These are phyloP conservation scores for Oscheius sp. DNA, from an alignment of 2,888 invertebrate genomes.

Conservation along the genomic window DNA sequence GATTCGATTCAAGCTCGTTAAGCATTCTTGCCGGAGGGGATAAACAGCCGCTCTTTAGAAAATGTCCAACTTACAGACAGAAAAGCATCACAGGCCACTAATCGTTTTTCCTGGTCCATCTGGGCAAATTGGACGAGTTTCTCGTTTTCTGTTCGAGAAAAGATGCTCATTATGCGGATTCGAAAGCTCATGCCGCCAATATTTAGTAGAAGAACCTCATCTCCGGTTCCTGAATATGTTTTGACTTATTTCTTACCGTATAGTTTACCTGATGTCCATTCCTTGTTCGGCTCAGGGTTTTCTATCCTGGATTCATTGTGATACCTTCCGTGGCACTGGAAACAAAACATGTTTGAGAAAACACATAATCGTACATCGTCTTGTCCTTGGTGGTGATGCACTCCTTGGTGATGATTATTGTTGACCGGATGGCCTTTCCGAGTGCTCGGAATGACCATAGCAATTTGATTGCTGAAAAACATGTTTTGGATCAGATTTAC, in stretches of 20 bases:
- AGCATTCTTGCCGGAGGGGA: no score
- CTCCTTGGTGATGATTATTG: constrained; percentile 2
- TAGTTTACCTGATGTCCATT: constrained; percentile 13
- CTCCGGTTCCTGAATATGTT: constrained; percentile 49
- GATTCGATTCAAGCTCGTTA: no score
- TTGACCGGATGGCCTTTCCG: constrained; percentile 51
- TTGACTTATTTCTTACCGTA: neutral
- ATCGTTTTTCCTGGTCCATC: constrained; percentile 52
- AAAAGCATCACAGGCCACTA: constrained; percentile 54
- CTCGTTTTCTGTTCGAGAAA: constrained; percentile 51
- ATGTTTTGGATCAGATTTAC: neutral
- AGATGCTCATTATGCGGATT: constrained; percentile 54
- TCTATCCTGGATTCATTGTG: constrained; percentile 5
- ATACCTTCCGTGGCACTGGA: constrained; percentile 6
- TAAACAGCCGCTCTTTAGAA: neutral
- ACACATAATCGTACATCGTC: constrained; percentile 10
- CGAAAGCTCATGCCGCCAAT: constrained; percentile 62
- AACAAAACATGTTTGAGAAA: neutral
- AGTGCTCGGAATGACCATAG: constrained; percentile 63
- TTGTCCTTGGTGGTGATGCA: neutral
- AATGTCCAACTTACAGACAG: constrained; percentile 43
- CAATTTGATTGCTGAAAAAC: constrained; percentile 56
- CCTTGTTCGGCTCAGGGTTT: constrained; percentile 21
- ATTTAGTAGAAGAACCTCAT: constrained; percentile 57
- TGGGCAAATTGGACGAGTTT: constrained; percentile 55